Evolutionary conservation across 1,140 invertebrate species (phyloP), one percentile per base, ranked within the genome.

Genomic region (Eulimnadia texana): DNA sequence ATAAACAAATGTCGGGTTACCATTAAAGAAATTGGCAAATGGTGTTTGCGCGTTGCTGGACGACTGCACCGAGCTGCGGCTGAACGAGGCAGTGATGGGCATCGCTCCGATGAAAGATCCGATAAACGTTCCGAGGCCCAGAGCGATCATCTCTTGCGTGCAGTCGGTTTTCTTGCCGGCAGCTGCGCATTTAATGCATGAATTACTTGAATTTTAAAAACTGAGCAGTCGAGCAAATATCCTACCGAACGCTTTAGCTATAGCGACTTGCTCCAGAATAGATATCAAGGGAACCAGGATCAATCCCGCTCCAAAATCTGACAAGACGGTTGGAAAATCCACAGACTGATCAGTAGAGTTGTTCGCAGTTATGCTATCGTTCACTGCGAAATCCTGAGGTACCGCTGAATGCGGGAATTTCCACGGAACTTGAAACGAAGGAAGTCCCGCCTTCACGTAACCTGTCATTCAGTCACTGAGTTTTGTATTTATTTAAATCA

Each of bases 231-330:
- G 28, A 23, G 22, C 3, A 49, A 42, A 42, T 50, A 3, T 9
- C 27, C 76, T 71, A 82, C 84, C 79, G 68, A 91, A 92, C 13
- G 87, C 85, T 69, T 90, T 92, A 0, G 87, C 86, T 62, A 91
- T 90, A 1, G 88, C 88, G 0, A 90, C 85, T 66, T 90, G 89
- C 50, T 86, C 87, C 25, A 90, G 72, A 1, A 90, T 84, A 0
- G 82, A 85, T 63, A 90, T 85, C n/a, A 90, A 78, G 10, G 88
- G 86, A 3, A 92, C 80, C 9, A 90, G 73, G 27, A 87, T 70
- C 59, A 90, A 82, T 0, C 85, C 86, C 0, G 84, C 80, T 3
- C 85, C 85, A 20, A 88, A 72, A 69, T 86, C 83, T 0, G 79
- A 74, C 25, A 82, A 74, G 82, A 89, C 86, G 6, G 85, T 80